Evolutionary conservation across 2,113 vertebrate genomes (phyloP).

Genomic region (Suricata suricatta): DNA sequence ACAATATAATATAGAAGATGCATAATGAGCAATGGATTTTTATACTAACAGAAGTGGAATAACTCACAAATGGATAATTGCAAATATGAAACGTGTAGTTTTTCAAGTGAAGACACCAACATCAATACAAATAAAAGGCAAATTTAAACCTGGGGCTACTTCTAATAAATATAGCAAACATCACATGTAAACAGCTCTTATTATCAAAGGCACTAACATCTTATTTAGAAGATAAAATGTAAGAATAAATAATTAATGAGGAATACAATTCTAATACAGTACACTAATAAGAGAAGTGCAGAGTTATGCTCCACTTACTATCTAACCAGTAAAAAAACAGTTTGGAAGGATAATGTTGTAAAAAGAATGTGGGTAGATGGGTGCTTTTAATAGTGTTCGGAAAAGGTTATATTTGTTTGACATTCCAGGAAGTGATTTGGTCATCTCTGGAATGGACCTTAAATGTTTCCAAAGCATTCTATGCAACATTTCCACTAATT

Average conservation of each 20-base stretch:
- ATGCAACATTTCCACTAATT: background rate
- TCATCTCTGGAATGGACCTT: background rate
- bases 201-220: background rate
- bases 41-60: background rate
- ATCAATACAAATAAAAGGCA: background rate
- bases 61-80: background rate
- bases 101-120: background rate
- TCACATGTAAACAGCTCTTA: background rate
- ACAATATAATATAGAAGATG: background rate
- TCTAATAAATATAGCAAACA: background rate
- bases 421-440: background rate
- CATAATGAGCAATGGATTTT: background rate
- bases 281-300: background rate
- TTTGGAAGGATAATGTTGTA: background rate
- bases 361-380: background rate
- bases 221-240: constrained; percentile 20
- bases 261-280: background rate
- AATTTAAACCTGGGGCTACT: background rate
- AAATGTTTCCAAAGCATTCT: background rate
- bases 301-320: background rate
- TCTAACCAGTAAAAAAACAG: background rate
- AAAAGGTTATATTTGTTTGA: background rate
- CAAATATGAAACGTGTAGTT: background rate
- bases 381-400: background rate
- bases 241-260: background rate